Conservation (phyloP, 2,113 vertebrate genomes). For the Myotis yumanensis region DNA sequence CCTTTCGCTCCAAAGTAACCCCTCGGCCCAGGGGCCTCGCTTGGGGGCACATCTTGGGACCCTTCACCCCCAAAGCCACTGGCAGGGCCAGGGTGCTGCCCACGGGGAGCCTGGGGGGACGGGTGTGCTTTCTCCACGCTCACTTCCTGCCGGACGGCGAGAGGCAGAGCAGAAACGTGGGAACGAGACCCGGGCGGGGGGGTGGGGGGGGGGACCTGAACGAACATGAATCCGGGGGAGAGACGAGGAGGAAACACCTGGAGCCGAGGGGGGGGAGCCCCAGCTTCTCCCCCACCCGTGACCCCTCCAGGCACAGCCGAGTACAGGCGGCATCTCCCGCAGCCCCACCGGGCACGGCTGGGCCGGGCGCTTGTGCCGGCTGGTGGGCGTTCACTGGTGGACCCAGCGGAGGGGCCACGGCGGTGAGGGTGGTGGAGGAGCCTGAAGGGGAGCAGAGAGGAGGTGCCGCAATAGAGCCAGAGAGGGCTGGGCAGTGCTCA, state of each 20-base stretch:
- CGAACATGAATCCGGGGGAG: neutral
- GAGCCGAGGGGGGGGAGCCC: neutral
- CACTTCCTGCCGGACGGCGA: neutral
- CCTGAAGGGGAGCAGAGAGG: neutral
- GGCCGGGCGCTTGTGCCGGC: no score
- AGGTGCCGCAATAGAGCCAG: neutral
- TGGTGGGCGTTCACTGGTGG: neutral
- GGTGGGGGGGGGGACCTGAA: no score
- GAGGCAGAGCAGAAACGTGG: neutral
- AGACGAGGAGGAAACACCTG: neutral
- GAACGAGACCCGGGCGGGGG: neutral
- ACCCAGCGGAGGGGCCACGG: neutral
- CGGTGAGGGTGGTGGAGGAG: neutral
- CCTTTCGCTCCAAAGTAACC: conserved; percentile 4
- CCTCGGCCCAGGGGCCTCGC: neutral
- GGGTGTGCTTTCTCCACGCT: neutral
- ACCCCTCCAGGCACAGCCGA: neutral
- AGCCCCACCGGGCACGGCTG: neutral
- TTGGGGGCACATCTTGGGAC: neutral
- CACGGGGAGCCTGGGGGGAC: neutral
- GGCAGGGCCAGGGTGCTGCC: neutral
- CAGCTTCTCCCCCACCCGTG: neutral
- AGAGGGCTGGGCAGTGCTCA: neutral
- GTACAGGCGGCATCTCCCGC: accelerated
- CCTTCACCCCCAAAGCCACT: neutral